Conservation (phyloP, 2,888 invertebrate species). For the Drosophila aldrichi region DNA sequence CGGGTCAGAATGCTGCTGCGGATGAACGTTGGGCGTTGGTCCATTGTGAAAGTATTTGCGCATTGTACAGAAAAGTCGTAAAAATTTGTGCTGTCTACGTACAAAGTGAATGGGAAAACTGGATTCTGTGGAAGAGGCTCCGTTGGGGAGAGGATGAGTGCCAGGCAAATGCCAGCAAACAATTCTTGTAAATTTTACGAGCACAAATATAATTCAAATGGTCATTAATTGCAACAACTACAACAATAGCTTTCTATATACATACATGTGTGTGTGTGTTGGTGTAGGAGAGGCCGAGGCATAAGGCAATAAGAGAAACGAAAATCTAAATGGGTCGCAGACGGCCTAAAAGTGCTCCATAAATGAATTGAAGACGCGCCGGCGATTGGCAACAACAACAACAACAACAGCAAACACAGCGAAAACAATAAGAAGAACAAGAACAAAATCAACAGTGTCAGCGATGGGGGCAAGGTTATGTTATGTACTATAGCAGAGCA, state of each 20-base stretch:
- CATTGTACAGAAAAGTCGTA: slow-evolving; percentile 82
- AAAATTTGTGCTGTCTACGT: slow-evolving; percentile 73
- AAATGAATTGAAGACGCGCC: slow-evolving; percentile 74
- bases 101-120: slow-evolving; percentile 64
- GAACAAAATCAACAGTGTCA: slow-evolving; percentile 5
- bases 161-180: slow-evolving; percentile 55
- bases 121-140: slow-evolving; percentile 34
- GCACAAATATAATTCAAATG: slow-evolving; percentile 84
- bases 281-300: background rate
- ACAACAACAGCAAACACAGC: background rate
- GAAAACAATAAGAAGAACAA: slow-evolving; percentile 7
- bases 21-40: slow-evolving; percentile 54
- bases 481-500: slow-evolving; percentile 57
- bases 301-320: slow-evolving; percentile 36
- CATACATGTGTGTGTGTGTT: background rate
- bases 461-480: slow-evolving; percentile 31
- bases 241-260: slow-evolving; percentile 15
- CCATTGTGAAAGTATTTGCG: slow-evolving; percentile 76
- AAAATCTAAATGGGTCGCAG: slow-evolving; percentile 71
- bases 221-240: slow-evolving; percentile 82
- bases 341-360: slow-evolving; percentile 72
- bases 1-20: slow-evolving; percentile 21
- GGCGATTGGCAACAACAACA: slow-evolving; percentile 28
- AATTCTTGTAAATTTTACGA: slow-evolving; percentile 84
- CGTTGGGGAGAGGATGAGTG: slow-evolving; percentile 11